phyloP scores from a whole-genome alignment of 1,140 invertebrate genomes.

The Panulirus ornatus region DNA sequence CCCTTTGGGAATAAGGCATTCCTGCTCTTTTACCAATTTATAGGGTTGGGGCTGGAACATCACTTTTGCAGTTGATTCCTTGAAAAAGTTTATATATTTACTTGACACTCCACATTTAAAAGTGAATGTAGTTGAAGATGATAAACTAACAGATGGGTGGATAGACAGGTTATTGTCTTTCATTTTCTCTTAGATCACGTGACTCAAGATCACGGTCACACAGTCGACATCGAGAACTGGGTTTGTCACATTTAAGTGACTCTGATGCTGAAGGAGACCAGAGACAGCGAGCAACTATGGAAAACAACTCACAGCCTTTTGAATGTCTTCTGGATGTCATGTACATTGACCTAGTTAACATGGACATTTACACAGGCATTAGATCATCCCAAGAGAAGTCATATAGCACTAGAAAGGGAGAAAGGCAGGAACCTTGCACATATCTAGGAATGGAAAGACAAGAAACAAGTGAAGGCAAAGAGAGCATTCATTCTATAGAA shows the following conservation, averaged over 20 bases:
- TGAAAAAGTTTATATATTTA: no score
- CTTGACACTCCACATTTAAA: no score
- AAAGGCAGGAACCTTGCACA: slow-evolving; percentile 67
- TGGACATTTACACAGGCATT: slow-evolving; percentile 88
- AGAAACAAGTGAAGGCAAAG: not conserved
- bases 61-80: no score
- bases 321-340: slow-evolving; percentile 87
- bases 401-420: not conserved
- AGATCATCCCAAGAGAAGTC: slow-evolving; percentile 70
- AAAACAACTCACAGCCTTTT: not conserved
- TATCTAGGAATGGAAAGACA: slow-evolving; percentile 54
- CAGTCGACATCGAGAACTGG: not conserved
- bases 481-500: not conserved
- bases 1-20: no score
- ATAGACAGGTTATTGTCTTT: no score
- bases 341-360: slow-evolving; percentile 86
- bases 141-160: no score
- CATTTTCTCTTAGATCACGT: not conserved
- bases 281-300: not conserved
- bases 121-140: no score
- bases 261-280: slow-evolving; percentile 27
- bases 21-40: no score
- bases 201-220: slow-evolving; percentile 38
- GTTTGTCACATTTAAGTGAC: not conserved
- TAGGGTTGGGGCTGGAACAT: no score